phyloP scores from a whole-genome alignment of 2,888 invertebrate species.

The Dioctria rufipes region DNA sequence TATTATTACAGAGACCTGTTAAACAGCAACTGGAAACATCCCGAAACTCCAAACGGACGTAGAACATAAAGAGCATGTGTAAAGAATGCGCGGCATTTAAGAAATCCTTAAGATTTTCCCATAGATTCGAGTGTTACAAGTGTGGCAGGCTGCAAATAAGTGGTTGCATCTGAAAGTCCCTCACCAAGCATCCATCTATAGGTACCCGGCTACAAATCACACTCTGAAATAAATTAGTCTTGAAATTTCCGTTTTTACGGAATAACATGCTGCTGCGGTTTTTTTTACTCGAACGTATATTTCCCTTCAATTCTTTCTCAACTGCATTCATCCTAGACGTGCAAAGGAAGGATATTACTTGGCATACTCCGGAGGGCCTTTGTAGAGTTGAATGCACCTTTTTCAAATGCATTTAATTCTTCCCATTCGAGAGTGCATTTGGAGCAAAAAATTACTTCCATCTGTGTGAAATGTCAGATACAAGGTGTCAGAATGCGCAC shows the following conservation, averaged over 20 bases:
- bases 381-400: constrained; percentile 27
- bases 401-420: constrained; percentile 14
- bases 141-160: constrained; percentile 10
- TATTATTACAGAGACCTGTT: no score
- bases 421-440: neutral
- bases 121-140: constrained; percentile 31
- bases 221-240: constrained; percentile 42
- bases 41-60: neutral
- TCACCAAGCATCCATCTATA: constrained; percentile 5
- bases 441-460: constrained; percentile 23
- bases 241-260: constrained; percentile 43
- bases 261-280: constrained; percentile 11
- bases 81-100: constrained; percentile 20
- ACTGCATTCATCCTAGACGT: neutral
- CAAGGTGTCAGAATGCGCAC: constrained; percentile 44
- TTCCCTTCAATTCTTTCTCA: constrained; percentile 4
- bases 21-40: no score
- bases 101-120: constrained; percentile 38
- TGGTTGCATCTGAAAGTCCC: constrained; percentile 6
- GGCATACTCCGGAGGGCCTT: neutral
- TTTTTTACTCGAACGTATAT: neutral
- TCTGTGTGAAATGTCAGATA: constrained; percentile 26
- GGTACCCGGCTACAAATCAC: constrained; percentile 12
- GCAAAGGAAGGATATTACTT: constrained; percentile 7
- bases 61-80: constrained; percentile 37